phyloP scores from a whole-genome alignment of 2,888 invertebrate species.

The Nephrotoma flavescens region DNA sequence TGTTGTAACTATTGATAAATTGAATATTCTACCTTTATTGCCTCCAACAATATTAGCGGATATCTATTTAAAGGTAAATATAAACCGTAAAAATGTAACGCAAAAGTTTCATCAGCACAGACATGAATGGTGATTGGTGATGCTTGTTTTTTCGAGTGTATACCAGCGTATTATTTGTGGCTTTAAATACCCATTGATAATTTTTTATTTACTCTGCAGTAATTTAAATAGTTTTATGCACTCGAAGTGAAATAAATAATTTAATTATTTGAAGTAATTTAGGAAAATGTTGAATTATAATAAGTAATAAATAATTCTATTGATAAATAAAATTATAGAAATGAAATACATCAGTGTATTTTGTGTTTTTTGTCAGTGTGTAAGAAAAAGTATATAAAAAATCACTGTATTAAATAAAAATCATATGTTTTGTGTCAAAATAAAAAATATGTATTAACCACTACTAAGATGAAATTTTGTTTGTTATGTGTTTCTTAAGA shows the following conservation, averaged over 20 bases:
- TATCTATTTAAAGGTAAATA: slow-evolving; percentile 28
- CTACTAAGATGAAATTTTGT: not conserved
- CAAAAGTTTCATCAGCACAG: slow-evolving; percentile 1
- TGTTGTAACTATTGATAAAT: slow-evolving; percentile 22
- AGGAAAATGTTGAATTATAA: not conserved
- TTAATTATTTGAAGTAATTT: not conserved
- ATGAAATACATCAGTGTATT: not conserved
- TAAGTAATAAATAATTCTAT: not conserved
- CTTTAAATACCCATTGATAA: not conserved
- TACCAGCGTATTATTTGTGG: not conserved
- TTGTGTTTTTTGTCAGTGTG: not conserved
- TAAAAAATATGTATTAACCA: not conserved
- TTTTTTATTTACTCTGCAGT: not conserved
- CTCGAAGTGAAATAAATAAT: not conserved
- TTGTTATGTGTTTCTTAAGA: not conserved
- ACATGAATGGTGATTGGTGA: not conserved
- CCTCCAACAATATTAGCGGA: slow-evolving; percentile 28
- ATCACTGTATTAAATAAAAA: not conserved
- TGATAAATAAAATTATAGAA: not conserved
- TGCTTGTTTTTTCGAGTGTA: not conserved
- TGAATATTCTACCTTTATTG: slow-evolving; percentile 24
- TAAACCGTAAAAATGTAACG: not conserved
- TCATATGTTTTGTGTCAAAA: not conserved
- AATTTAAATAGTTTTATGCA: not conserved
- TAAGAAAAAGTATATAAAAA: not conserved